Conservation (phyloP, 2,888 invertebrate species). For the Netelia melanura region DNA sequence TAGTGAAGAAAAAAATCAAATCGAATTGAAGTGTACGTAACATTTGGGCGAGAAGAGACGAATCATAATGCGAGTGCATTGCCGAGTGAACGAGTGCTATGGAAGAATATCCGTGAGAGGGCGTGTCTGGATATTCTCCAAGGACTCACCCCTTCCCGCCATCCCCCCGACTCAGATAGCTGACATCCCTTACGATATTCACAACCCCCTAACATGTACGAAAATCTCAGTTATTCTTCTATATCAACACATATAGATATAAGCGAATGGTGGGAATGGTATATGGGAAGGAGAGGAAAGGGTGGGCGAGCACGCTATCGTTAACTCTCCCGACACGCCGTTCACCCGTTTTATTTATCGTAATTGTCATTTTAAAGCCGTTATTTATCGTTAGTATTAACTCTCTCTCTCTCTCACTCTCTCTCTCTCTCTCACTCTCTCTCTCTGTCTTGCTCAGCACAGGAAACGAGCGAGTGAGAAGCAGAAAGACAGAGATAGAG, state of each 20-base stretch:
- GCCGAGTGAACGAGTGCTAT: slow-evolving; percentile 33
- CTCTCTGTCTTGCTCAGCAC: not conserved
- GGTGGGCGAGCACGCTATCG: slow-evolving; percentile 50
- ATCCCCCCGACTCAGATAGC: slow-evolving; percentile 13
- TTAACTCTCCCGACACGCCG: slow-evolving; percentile 58
- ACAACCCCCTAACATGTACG: slow-evolving; percentile 42
- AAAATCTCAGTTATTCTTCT: slow-evolving; percentile 45
- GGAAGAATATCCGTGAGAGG: slow-evolving; percentile 47
- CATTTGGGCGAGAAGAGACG: not conserved
- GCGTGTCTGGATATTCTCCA: slow-evolving; percentile 43
- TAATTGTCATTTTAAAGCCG: slow-evolving; percentile 69
- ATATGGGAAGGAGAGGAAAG: slow-evolving; percentile 41
- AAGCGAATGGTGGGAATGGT: slow-evolving; percentile 32
- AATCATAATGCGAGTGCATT: slow-evolving; percentile 13
- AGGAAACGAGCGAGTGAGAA: not conserved
- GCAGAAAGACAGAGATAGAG: not conserved
- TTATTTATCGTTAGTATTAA: slow-evolving; percentile 66
- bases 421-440: not conserved
- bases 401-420: not conserved
- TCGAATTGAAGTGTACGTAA: slow-evolving; percentile 8
- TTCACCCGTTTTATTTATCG: slow-evolving; percentile 65
- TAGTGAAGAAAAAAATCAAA: slow-evolving; percentile 31
- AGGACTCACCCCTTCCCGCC: slow-evolving; percentile 13
- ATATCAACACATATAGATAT: not conserved
- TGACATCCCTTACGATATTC: slow-evolving; percentile 33